phyloP scores from a whole-genome alignment of 1,140 invertebrate species.

The Pseudomyrmex pallidus region DNA sequence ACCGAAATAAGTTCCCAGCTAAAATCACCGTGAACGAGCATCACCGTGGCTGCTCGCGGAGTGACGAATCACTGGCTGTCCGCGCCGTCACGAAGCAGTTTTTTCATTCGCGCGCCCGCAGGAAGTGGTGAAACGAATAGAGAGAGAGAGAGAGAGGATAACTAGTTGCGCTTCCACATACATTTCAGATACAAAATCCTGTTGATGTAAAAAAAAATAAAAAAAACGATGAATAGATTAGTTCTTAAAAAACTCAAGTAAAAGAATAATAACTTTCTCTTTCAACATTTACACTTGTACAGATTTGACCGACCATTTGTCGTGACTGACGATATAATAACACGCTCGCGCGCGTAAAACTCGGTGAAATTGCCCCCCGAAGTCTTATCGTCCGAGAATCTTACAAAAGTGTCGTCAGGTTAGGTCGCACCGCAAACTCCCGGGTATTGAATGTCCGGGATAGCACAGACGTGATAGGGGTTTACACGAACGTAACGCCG shows the following conservation, averaged over 20 bases:
- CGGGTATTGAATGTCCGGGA: conserved; percentile 57
- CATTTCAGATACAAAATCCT: neutral
- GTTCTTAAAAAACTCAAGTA: neutral
- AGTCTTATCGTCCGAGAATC: conserved; percentile 61
- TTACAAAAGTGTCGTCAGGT: conserved; percentile 28
- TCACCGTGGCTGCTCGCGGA: conserved; percentile 38
- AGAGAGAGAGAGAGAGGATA: conserved; percentile 38
- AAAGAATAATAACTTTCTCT: neutral
- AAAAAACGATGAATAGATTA: too few species aligned
- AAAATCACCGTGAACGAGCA: conserved; percentile 55
- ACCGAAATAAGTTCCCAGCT: conserved; percentile 50
- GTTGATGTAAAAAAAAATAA: too few species aligned
- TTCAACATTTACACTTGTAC: neutral
- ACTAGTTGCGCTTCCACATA: conserved; percentile 57
- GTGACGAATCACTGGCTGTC: conserved; percentile 57
- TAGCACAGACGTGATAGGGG: conserved; percentile 59
- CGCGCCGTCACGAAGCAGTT: conserved; percentile 56
- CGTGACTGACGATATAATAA: conserved; percentile 5
- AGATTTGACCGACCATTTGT: conserved; percentile 2
- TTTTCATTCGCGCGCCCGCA: conserved; percentile 53
- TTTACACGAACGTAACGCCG: conserved; percentile 59
- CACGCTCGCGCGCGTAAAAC: neutral
- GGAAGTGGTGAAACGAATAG: conserved; percentile 41
- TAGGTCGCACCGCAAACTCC: conserved; percentile 34
- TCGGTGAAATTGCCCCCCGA: neutral